A percentile compares a stretch with the other conserved stretches of the same genome.
These are phyloP conservation scores for Noctua pronuba DNA, from an alignment of 2,888 invertebrate species.

Conservation along the genomic window DNA sequence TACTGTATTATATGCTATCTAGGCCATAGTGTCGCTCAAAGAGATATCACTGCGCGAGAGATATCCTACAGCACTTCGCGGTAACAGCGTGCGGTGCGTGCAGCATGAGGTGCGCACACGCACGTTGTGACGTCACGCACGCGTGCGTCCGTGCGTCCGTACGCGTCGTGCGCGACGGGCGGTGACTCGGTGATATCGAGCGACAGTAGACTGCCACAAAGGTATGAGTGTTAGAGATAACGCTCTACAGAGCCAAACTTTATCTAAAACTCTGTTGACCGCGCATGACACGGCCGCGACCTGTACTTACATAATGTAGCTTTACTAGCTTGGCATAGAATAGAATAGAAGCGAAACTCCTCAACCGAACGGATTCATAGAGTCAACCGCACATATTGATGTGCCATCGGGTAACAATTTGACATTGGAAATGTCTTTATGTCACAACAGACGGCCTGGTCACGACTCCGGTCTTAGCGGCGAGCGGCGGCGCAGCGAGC, in stretches of 20 bases:
- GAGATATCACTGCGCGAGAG: conserved; percentile 10
- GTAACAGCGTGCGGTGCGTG: conserved; percentile 23
- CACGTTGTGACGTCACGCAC: conserved; percentile 36
- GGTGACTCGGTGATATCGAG: neutral
- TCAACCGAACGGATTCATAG: neutral
- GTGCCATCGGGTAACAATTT: neutral
- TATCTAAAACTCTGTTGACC: no score
- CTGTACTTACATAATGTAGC: neutral
- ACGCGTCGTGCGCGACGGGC: neutral
- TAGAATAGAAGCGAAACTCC: neutral
- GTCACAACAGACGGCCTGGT: no score
- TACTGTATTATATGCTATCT: neutral
- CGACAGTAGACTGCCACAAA: no score
- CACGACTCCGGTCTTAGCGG: no score
- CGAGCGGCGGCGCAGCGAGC: no score
- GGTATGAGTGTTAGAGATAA: no score
- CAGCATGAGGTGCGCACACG: conserved; percentile 28
- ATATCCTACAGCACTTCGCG: neutral
- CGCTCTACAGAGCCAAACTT: no score
- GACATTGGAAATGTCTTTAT: neutral
- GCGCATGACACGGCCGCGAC: no score
- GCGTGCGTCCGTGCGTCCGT: conserved; percentile 7
- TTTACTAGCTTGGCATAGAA: neutral
- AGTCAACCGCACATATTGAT: neutral
- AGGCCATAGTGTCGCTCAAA: neutral